phyloP scores from a whole-genome alignment of 2,888 invertebrate genomes.

The Lasiommata megera region DNA sequence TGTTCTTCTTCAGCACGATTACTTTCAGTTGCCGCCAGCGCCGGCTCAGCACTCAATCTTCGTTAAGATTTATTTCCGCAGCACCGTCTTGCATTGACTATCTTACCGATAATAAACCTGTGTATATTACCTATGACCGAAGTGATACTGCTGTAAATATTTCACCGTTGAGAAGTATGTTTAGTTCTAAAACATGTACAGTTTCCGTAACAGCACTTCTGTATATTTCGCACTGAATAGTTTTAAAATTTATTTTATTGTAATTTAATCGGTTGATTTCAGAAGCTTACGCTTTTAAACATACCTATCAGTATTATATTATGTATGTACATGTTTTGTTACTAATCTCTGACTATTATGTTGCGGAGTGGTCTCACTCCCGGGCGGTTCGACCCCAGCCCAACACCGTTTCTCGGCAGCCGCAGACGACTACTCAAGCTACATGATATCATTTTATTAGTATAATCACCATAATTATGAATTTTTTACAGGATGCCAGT shows the following conservation, averaged over 20 bases:
- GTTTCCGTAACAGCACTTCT: slow-evolving; percentile 80
- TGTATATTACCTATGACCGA: slow-evolving; percentile 75
- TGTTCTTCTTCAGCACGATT: slow-evolving; percentile 88
- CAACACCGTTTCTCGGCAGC: slow-evolving; percentile 41
- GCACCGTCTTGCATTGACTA: slow-evolving; percentile 81
- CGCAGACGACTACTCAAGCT: slow-evolving; percentile 76
- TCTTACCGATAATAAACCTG: slow-evolving; percentile 75
- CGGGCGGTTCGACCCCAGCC: slow-evolving; percentile 63
- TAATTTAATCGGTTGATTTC: slow-evolving; percentile 72
- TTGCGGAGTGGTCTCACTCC: slow-evolving; percentile 52
- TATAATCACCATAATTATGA: slow-evolving; percentile 73
- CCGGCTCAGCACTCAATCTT: slow-evolving; percentile 77
- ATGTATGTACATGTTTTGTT: slow-evolving; percentile 82
- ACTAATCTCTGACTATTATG: slow-evolving; percentile 73
- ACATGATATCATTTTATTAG: slow-evolving; percentile 48
- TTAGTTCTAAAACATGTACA: slow-evolving; percentile 83
- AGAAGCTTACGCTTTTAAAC: slow-evolving; percentile 80
- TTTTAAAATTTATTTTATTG: slow-evolving; percentile 75
- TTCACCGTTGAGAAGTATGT: slow-evolving; percentile 78
- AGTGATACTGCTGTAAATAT: slow-evolving; percentile 80
- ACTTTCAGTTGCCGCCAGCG: slow-evolving; percentile 85
- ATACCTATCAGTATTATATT: slow-evolving; percentile 75
- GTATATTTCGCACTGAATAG: slow-evolving; percentile 81
- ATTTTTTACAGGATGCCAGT: slow-evolving; percentile 80
- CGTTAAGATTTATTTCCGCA: slow-evolving; percentile 80